Evolutionary conservation across 2,888 invertebrate species (phyloP), one percentile per base, ranked within the genome.

Genomic region (Timema podura): DNA sequence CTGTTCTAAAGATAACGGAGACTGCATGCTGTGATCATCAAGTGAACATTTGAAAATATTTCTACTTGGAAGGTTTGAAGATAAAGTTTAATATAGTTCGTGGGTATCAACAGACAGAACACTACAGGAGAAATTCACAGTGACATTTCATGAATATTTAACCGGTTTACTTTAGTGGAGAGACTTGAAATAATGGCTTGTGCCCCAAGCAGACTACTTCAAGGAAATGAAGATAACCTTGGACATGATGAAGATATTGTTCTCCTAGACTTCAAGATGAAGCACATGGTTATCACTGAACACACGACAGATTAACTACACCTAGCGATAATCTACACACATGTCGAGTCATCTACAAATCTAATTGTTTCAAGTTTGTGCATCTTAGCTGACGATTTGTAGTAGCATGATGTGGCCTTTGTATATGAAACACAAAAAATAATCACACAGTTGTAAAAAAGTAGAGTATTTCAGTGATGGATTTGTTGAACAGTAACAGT

Each of bases 211-310:
- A 61, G 45, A 61, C 0, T 61, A 44, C 45, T 15, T 61, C 1
- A 61, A 61, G 61, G 13, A 61, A 61, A 10, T 16, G 7, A 61
- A 61, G 45, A 16, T 13, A 30, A 61, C 7, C 61, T 61, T 61
- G 61, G 45, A 61, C 61, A 9, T 7, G 61, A 61, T 61, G 16
- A 30, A 61, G 61, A 30, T 61, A 45, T 61, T 10, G 45, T 61
- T 61, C 61, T 61, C 61, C 16, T 61, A 61, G 61, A 61, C 61
- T 61, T 61, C 61, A 61, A 61, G 16, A 61, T 61, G 61, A 7
- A 61, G 13, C 61, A n/a, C 61, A 61, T 16, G 61, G 61, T 8
- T 61, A 61, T 61, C 61, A 61, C 13, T 61, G 61, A 45, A 61
- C 61, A 15, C 30, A 61, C 16, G 16, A 30, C 30, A 61, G 61